Conservation (phyloP, 2,113 vertebrate genomes). For the Plestiodon gilberti region DNA sequence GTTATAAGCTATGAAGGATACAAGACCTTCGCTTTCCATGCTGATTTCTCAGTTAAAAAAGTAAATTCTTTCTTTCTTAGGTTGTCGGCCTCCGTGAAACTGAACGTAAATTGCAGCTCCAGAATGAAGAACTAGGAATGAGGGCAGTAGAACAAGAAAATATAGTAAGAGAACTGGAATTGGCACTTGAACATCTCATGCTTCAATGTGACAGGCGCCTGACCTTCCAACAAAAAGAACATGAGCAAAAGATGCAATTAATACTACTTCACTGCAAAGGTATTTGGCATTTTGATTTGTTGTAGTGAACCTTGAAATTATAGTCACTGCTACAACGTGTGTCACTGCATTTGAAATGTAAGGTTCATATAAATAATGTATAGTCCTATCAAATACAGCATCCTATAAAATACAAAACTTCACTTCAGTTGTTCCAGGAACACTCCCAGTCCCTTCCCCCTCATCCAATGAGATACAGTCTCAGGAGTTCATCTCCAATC, state of each 20-base stretch:
- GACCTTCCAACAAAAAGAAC: constrained; percentile 83
- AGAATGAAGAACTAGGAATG: constrained; percentile 83
- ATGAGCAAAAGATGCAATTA: constrained; percentile 85
- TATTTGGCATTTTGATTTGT: constrained; percentile 46
- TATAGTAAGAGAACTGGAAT: constrained; percentile 76
- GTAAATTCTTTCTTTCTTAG: constrained; percentile 70
- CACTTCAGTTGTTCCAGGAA: neutral
- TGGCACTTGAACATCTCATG: constrained; percentile 78
- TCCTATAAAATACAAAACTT: neutral
- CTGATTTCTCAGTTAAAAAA: neutral
- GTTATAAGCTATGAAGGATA: neutral
- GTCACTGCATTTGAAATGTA: neutral
- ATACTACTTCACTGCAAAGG: constrained; percentile 84
- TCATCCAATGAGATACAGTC: neutral
- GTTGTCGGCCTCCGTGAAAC: constrained; percentile 84
- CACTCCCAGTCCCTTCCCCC: neutral
- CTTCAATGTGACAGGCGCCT: constrained; percentile 84
- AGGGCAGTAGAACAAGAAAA: constrained; percentile 77
- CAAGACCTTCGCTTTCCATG: neutral
- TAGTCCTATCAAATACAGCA: neutral
- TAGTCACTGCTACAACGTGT: neutral
- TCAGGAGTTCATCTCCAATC: neutral
- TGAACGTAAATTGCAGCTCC: constrained; percentile 77
- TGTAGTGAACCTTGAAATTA: neutral
- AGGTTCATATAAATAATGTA: neutral